Evolutionary conservation across 2,113 vertebrate genomes (phyloP), one percentile per base, ranked within the genome.

Genomic region (Polyodon spathula): DNA sequence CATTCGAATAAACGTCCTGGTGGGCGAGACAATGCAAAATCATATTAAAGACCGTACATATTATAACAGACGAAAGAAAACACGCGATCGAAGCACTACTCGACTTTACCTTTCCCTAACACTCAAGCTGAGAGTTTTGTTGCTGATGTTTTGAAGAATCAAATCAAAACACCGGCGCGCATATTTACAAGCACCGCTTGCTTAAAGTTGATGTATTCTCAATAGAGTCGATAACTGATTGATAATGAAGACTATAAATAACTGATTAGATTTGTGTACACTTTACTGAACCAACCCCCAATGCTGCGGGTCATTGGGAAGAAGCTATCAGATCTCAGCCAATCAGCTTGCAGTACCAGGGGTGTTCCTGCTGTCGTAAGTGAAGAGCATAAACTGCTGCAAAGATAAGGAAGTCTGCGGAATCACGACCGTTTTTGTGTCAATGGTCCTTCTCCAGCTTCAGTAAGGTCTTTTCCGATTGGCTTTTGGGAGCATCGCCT

Each of bases 261-360:
- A 60, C 60, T 54, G 37, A 66, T 66, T 66, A 51, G 37, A 66
- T 61, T 66, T 61, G 51, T 66, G 57, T 60, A 61, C n/a, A 61
- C 58, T 61, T 66, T 43, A 48, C 58, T 54, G 55, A 61, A 61
- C 58, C 67, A 60, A 68, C 57, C 58, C 66, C 63, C 66, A 62
- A 61, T 61, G 37, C 61, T 43, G 65, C 67, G 72, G 53, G 63
- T 42, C 43, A 44, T 14, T 62, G 40, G 61, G 61, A 55, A 62
- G 61, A 40, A 54, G 44, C 48, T 27, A 54, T 17, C 5, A 61
- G 12, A 43, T 51, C 37, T 66, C 15, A 67, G 60, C 79, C 78
- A 78, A 74, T 77, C 68, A 75, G 73, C 69, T 56, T 67, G 53
- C 62, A 73, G 61, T 16, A 53, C 60, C 38, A 10, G 60, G 10